phyloP scores from a whole-genome alignment of 1,140 invertebrate genomes.

The Homalodisca vitripennis region DNA sequence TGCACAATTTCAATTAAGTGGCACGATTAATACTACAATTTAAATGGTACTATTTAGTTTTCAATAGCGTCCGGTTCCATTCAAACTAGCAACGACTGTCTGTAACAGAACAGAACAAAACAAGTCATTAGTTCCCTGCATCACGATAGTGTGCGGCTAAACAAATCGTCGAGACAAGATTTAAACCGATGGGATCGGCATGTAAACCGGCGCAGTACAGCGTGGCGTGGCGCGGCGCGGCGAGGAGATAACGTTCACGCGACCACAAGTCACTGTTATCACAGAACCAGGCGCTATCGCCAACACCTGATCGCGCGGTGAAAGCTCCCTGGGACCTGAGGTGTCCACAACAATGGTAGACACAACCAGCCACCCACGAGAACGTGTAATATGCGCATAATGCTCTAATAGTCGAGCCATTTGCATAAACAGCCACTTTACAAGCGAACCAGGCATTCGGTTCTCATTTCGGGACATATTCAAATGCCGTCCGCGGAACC shows the following conservation, averaged over 20 bases:
- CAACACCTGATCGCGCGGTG: background rate
- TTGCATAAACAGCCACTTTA: slow-evolving; percentile 15
- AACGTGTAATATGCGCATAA: slow-evolving; percentile 15
- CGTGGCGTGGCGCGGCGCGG: no score
- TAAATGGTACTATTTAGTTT: no score
- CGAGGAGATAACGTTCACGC: background rate
- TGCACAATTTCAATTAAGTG: no score
- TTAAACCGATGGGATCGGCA: no score
- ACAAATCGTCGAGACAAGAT: no score
- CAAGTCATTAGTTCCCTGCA: no score
- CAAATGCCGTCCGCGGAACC: slow-evolving; percentile 2
- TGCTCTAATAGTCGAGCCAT: background rate
- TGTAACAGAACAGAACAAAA: no score
- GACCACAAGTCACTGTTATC: slow-evolving; percentile 6
- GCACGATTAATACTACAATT: no score
- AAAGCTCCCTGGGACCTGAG: background rate
- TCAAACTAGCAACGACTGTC: no score
- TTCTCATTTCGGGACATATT: slow-evolving; percentile 8
- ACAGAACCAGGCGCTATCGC: background rate
- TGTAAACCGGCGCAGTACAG: no score
- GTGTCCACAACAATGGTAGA: background rate
- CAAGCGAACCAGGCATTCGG: slow-evolving; percentile 2
- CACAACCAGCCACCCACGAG: background rate
- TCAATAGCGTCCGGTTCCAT: no score
- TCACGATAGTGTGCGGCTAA: no score